Conservation (phyloP, 1,140 invertebrate species). For the Oreohelix idahoensis region DNA sequence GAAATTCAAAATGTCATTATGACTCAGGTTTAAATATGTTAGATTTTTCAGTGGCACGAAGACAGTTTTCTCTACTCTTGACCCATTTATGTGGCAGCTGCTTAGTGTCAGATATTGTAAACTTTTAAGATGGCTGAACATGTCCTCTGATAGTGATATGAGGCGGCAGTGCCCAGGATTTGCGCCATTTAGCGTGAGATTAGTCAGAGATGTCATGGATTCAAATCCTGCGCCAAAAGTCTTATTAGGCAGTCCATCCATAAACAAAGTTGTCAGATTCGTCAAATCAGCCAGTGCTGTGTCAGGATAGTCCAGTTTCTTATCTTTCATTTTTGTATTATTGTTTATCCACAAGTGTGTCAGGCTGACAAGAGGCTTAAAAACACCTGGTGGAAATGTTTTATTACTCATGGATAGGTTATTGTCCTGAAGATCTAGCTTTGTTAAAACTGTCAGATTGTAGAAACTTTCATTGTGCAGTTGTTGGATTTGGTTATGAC, state of each 20-base stretch:
- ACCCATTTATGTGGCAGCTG: neutral
- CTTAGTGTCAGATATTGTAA: neutral
- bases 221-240: neutral
- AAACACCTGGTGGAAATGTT: neutral
- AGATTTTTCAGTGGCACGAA: neutral
- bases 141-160: neutral
- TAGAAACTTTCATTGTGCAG: neutral
- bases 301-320: neutral
- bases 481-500: neutral
- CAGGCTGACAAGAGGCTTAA: neutral
- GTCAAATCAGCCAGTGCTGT: neutral
- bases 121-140: neutral
- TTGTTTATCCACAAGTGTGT: neutral
- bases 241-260: neutral
- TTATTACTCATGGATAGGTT: neutral
- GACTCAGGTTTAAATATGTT: neutral
- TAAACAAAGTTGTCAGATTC: neutral
- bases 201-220: neutral
- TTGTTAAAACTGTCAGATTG: neutral
- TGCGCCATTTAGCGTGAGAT: neutral
- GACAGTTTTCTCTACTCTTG: neutral
- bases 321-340: neutral
- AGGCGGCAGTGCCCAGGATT: neutral
- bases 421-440: neutral
- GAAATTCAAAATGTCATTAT: neutral